Evolutionary conservation across 1,140 invertebrate species (phyloP), one percentile per base, ranked within the genome.

Genomic region (Ceratina calcarata): DNA sequence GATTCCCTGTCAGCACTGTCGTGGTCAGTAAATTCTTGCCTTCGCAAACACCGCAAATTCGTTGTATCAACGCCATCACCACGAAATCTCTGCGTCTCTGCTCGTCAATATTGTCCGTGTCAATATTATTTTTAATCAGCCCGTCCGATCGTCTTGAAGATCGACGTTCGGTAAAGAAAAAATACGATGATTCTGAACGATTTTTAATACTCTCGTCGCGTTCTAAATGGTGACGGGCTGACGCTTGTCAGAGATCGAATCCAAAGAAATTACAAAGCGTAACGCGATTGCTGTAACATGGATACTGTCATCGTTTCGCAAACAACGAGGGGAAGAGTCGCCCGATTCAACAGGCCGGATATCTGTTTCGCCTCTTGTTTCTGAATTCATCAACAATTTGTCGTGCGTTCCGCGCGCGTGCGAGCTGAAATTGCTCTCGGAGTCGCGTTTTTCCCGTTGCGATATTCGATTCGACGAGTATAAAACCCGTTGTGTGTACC

Each of bases 381-480:
- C 58, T 62, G 27, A 45, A 71, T 78, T 78, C 58, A 78, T 78
- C 76, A 64, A 64, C 76, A 78, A 78, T 70, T 77, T 69, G 49
- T 78, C 37, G 32, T 18, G 24, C 24, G 27, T 15, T 10, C 16
- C 45, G 18, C 51, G 13, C 16, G 24, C 57, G 16, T 15, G 24
- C 7, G 13, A 69, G 49, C 24, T 55, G 60, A 61, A 78, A 85
- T 82, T 75, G 66, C 49, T 51, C 15, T 51, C 15, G 15, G 32
- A 13, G 16, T 24, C 12, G n/a, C 22, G 72, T 65, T 82, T 84
- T 73, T 60, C 32, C 10, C 67, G 15, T 51, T 51, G 22, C 22
- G 70, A 82, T 82, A 86, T 85, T 86, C 81, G 80, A 85, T 85
- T 86, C 81, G 68, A 58, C 65, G 37, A 45, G 77, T 77, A 69